Conservation (phyloP, 2,888 invertebrate species). For the Aleiodes testaceus region DNA sequence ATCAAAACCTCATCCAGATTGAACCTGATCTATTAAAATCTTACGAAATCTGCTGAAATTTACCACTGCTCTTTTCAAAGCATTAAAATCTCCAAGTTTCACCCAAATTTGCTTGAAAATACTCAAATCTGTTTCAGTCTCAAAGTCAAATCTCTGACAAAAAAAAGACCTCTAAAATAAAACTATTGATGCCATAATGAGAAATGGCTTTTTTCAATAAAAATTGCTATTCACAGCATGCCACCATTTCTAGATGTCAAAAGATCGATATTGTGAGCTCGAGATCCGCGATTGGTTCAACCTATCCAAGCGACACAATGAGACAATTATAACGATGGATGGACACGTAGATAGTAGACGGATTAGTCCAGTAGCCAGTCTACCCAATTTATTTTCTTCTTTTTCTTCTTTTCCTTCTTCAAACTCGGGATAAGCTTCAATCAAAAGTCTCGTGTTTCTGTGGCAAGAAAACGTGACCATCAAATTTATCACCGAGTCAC, state of each 20-base stretch:
- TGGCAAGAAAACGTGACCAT: slow-evolving; percentile 19
- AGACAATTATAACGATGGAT: slow-evolving; percentile 67
- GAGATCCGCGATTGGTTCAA: slow-evolving; percentile 27
- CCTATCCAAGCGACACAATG: slow-evolving; percentile 59
- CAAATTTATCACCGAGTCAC: slow-evolving; percentile 36
- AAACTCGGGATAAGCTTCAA: slow-evolving; percentile 30
- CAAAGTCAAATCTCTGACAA: background rate
- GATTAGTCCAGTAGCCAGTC: slow-evolving; percentile 63
- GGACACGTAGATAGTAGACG: slow-evolving; percentile 62
- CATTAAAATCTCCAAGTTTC: too few relatives aligned
- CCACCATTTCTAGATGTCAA: slow-evolving; percentile 36
- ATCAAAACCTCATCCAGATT: too few relatives aligned
- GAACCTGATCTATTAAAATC: too few relatives aligned
- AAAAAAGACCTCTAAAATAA: background rate
- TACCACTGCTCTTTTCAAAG: too few relatives aligned
- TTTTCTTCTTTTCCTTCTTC: background rate
- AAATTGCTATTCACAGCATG: slow-evolving; percentile 37
- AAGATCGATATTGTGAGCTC: slow-evolving; percentile 31
- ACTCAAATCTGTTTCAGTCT: too few relatives aligned
- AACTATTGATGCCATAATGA: slow-evolving; percentile 2
- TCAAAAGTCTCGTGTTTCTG: slow-evolving; percentile 24
- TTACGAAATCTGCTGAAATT: too few relatives aligned
- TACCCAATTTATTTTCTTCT: slow-evolving; percentile 1
- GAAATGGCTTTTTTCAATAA: slow-evolving; percentile 1
- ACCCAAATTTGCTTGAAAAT: too few relatives aligned